Evolutionary conservation across 2,113 vertebrate species (phyloP).

Genomic region (Trogon surrucura): DNA sequence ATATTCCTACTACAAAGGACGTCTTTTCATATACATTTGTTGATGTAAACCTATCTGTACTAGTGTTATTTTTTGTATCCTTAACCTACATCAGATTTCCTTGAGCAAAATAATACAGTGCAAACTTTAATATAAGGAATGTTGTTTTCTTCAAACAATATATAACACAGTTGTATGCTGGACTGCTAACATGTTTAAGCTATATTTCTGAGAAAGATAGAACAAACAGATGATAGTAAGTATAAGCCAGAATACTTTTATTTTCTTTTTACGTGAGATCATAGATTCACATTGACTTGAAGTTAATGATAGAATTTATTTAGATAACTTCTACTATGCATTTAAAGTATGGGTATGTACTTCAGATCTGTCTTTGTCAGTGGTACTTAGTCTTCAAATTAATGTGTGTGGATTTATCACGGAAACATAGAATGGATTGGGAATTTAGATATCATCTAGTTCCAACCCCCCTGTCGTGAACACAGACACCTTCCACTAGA

Average conservation of each 20-base stretch:
- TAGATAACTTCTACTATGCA: neutral
- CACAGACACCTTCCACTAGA: neutral
- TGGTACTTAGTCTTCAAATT: neutral
- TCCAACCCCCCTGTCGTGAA: fast-evolving
- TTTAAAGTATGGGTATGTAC: neutral
- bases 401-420: neutral
- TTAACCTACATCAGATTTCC: neutral
- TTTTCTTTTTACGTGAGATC: neutral
- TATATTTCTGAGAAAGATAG: neutral
- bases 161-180: neutral
- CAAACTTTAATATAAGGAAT: neutral
- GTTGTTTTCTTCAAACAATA: neutral
- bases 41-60: neutral
- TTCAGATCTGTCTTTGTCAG: neutral
- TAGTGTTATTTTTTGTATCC: neutral
- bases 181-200: neutral
- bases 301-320: neutral
- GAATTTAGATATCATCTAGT: neutral
- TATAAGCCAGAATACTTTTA: neutral
- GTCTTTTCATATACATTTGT: neutral
- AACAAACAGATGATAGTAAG: neutral
- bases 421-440: neutral
- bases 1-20: neutral
- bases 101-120: neutral
- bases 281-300: neutral